Evolutionary conservation across 37 sponge, comb jelly and placozoan species (phyloP), one percentile per base, ranked within the genome.

Genomic region (Axinella damicornis): DNA sequence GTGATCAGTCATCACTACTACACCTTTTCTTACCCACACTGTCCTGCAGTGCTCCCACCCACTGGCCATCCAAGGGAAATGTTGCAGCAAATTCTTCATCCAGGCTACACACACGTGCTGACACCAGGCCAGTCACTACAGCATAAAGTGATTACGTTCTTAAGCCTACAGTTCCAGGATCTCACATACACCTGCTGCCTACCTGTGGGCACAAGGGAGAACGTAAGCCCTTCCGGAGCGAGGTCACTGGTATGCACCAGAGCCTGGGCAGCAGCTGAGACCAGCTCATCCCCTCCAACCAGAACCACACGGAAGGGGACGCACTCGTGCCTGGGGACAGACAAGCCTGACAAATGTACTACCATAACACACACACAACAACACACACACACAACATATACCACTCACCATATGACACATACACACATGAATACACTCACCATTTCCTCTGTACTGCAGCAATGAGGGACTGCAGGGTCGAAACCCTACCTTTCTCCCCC

Each of bases 181-280:
- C 27, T 11, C 46, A 12, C 46, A 46, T 9, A 12, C 46, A 46
- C 9, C 9, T 46, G 6, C 46, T 46, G 19, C 73, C 61, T 57
- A 87, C 88, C 73, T 21, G 81, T 87, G 15, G 88, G 81, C 15
- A 87, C 34, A 56, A 76, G 9, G 36, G 73, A 33, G 36, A 87
- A 75, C 4, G 53, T n/a, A 25, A 86, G 87, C 34, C 36, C n/a
- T 1, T 78, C 73, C 34, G 75, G 59, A 1, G 67, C 1, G 22
- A 67, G 77, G 20, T 24, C 77, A 5, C 53, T 5, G 54, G 69
- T 52, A 2, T 63, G 41, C 28, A 62, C 63, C 57, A 81, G 18
- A 19, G 75, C 88, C 69, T 81, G 81, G 17, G 74, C 52, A 0
- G 75, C 65, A 30, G 55, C 53, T 0, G 88, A 74, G 24, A 87